phyloP scores from a whole-genome alignment of 1,140 invertebrate species.

The Hyposmocoma kahamanoa region DNA sequence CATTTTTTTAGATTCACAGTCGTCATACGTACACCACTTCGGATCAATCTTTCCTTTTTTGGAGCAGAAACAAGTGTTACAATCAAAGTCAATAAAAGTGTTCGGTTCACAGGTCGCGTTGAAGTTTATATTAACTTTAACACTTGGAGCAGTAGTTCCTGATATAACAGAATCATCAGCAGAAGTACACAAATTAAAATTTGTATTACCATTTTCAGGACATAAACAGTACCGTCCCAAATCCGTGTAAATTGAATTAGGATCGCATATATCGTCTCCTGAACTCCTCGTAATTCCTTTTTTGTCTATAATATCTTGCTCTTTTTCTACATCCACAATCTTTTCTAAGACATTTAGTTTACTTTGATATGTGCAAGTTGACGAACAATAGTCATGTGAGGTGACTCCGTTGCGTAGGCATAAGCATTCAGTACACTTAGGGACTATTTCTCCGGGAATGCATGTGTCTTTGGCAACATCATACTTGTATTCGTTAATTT shows the following conservation, averaged over 20 bases:
- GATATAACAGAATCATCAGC: conserved; percentile 11
- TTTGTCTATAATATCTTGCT: conserved; percentile 20
- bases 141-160: conserved; percentile 7
- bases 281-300: conserved; percentile 19
- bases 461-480: conserved; percentile 22
- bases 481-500: conserved; percentile 20
- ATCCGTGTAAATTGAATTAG: conserved; percentile 37
- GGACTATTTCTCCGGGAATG: conserved; percentile 43
- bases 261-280: conserved; percentile 24
- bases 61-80: conserved; percentile 55
- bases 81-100: conserved; percentile 50
- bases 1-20: conserved; percentile 42
- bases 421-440: conserved; percentile 52
- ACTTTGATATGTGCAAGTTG: conserved; percentile 33
- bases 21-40: conserved; percentile 61
- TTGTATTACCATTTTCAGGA: conserved; percentile 31
- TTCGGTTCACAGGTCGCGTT: conserved; percentile 39
- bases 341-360: conserved; percentile 41
- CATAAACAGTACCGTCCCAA: conserved; percentile 48
- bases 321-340: conserved; percentile 27
- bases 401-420: conserved; percentile 35
- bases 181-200: conserved; percentile 38
- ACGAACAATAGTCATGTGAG: conserved; percentile 39
- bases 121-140: conserved; percentile 21
- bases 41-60: conserved; percentile 50